A percentile compares a stretch with the other conserved stretches of the same genome.
Conservation (phyloP, 2,888 invertebrate genomes). For the Melolontha melolontha region DNA sequence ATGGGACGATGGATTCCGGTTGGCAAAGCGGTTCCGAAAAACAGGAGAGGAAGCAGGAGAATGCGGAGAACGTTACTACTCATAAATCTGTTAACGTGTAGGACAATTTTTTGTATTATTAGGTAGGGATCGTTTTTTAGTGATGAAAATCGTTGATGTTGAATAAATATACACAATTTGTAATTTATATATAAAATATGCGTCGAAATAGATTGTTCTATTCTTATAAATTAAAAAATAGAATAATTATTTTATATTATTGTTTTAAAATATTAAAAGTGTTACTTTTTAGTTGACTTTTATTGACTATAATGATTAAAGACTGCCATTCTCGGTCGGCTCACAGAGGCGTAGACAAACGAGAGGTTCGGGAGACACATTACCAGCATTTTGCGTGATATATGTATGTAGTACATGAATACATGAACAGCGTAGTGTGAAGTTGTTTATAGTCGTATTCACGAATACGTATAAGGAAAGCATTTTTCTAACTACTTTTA, state of each 20-base stretch:
- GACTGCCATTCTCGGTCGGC: too few relatives aligned
- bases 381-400: too few relatives aligned
- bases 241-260: slow-evolving; percentile 44
- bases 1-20: slow-evolving; percentile 74
- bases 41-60: slow-evolving; percentile 62
- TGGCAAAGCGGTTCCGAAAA: slow-evolving; percentile 78
- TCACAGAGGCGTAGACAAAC: too few relatives aligned
- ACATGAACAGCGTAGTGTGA: too few relatives aligned
- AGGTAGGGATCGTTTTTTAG: slow-evolving; percentile 25
- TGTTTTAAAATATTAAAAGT: slow-evolving; percentile 43
- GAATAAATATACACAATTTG: slow-evolving; percentile 32
- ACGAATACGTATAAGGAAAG: too few relatives aligned
- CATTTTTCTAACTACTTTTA: too few relatives aligned
- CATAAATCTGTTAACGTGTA: slow-evolving; percentile 61
- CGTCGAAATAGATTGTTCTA: slow-evolving; percentile 44
- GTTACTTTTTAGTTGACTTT: slow-evolving; percentile 26
- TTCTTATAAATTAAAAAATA: slow-evolving; percentile 44
- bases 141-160: slow-evolving; percentile 39
- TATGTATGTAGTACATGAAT: too few relatives aligned
- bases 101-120: slow-evolving; percentile 26
- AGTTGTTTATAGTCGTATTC: too few relatives aligned
- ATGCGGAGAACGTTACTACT: slow-evolving; percentile 49
- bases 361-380: too few relatives aligned
- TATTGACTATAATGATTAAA: not conserved
- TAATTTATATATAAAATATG: slow-evolving; percentile 40